A percentile compares a stretch with the other conserved stretches of the same genome.
Conservation (phyloP, 2,888 invertebrate genomes). For the Melitaea athalia region DNA sequence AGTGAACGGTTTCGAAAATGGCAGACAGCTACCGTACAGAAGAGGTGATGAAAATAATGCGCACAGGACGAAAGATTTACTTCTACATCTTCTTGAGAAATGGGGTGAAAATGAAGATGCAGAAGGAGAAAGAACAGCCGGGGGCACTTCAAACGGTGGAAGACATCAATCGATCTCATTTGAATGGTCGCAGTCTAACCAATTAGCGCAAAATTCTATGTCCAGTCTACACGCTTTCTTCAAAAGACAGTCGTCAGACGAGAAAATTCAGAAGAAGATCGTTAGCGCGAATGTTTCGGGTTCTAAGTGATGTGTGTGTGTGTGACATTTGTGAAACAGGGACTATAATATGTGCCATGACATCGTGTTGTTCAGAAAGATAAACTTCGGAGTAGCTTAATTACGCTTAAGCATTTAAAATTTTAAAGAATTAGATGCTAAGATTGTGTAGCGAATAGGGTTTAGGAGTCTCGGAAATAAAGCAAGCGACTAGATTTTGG, state of each 20-base stretch:
- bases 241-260: constrained; percentile 83
- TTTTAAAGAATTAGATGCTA: constrained; percentile 4
- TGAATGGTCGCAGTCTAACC: constrained; percentile 88
- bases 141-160: constrained; percentile 74
- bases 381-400: constrained; percentile 37
- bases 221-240: constrained; percentile 91
- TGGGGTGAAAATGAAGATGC: constrained; percentile 85
- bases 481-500: constrained; percentile 1
- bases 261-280: constrained; percentile 72
- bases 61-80: constrained; percentile 88
- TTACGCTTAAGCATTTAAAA: constrained; percentile 21
- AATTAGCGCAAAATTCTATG: constrained; percentile 89
- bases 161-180: constrained; percentile 88
- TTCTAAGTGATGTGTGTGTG: constrained; percentile 53
- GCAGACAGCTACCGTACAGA: constrained; percentile 72
- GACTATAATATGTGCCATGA: constrained; percentile 70
- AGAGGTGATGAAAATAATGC: constrained; percentile 82
- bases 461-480: constrained; percentile 15
- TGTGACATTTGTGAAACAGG: constrained; percentile 43
- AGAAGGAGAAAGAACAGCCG: constrained; percentile 76
- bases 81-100: constrained; percentile 88
- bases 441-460: constrained; percentile 1
- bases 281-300: constrained; percentile 53
- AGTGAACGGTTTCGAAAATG: constrained; percentile 69
- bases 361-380: constrained; percentile 51